Conservation (phyloP, 2,797 vertebrate genomes). For the Protonibea diacanthus region DNA sequence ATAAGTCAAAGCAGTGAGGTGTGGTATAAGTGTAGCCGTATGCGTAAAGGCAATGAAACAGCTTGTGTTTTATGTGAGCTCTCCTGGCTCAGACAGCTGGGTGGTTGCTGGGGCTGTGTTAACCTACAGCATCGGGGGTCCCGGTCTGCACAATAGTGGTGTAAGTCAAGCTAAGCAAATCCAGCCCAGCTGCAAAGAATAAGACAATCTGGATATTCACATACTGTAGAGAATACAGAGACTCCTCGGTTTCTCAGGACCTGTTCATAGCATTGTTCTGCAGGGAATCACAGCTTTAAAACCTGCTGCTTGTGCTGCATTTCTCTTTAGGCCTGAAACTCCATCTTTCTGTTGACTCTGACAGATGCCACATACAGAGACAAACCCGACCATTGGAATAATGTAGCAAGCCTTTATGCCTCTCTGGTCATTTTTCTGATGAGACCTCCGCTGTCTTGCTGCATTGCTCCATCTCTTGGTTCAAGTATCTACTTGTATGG, state of each 20-base stretch:
- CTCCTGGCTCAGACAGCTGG: slow-evolving; percentile 69
- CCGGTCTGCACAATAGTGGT: slow-evolving; percentile 41
- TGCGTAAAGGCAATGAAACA: slow-evolving; percentile 75
- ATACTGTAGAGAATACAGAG: slow-evolving; percentile 15
- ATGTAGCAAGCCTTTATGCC: slow-evolving; percentile 53
- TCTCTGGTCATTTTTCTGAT: slow-evolving; percentile 72
- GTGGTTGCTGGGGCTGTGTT: slow-evolving; percentile 66
- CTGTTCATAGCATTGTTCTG: slow-evolving; percentile 27
- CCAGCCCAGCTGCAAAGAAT: slow-evolving; percentile 63
- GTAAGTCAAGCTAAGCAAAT: slow-evolving; percentile 63
- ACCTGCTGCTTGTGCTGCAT: slow-evolving; percentile 22
- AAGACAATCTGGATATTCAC: slow-evolving; percentile 33
- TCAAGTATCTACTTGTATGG: slow-evolving; percentile 69
- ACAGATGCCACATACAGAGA: slow-evolving; percentile 52
- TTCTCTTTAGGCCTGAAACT: slow-evolving; percentile 30
- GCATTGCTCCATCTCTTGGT: slow-evolving; percentile 65
- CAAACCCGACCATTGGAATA: slow-evolving; percentile 66
- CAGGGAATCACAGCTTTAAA: slow-evolving; percentile 34
- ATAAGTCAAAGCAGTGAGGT: slow-evolving; percentile 58
- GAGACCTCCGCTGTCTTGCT: slow-evolving; percentile 73
- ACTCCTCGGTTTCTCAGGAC: slow-evolving; percentile 30
- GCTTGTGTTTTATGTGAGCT: slow-evolving; percentile 78
- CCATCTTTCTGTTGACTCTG: slow-evolving; percentile 41
- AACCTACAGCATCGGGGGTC: slow-evolving; percentile 61
- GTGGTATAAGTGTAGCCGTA: slow-evolving; percentile 68